phyloP scores from a whole-genome alignment of 2,888 invertebrate species.

The Spisula solida region DNA sequence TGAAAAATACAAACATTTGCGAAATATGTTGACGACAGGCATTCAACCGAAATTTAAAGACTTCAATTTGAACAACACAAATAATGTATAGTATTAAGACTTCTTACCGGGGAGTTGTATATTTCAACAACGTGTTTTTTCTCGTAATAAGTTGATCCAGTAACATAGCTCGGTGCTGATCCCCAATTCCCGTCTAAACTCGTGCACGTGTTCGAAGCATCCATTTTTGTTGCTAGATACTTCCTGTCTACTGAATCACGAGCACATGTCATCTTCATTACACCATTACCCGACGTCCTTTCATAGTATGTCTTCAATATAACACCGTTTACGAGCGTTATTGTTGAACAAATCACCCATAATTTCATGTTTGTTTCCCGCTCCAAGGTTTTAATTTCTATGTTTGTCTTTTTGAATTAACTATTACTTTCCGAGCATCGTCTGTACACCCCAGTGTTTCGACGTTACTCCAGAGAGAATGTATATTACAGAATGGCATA shows the following conservation, averaged over 20 bases:
- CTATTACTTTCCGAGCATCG: too few relatives aligned
- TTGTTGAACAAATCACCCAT: background rate
- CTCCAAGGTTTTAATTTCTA: too few relatives aligned
- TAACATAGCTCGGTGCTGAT: background rate
- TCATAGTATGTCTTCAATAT: background rate
- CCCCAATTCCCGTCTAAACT: slow-evolving; percentile 2
- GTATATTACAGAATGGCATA: too few relatives aligned
- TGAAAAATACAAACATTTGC: too few relatives aligned
- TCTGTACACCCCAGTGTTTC: too few relatives aligned
- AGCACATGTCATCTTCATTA: background rate
- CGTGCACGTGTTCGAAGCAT: background rate
- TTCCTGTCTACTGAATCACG: background rate
- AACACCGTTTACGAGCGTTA: background rate
- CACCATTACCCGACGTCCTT: background rate
- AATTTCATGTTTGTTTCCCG: too few relatives aligned
- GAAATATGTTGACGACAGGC: too few relatives aligned
- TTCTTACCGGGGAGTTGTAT: background rate
- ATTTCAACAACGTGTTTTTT: slow-evolving; percentile 5
- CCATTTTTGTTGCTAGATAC: background rate
- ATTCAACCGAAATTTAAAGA: too few relatives aligned
- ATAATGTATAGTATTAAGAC: background rate
- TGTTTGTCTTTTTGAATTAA: too few relatives aligned
- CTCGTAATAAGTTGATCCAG: background rate
- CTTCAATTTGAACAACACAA: too few relatives aligned
- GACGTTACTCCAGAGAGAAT: too few relatives aligned